Percentiles rank a stretch among this genome's conserved stretches.
These are phyloP conservation scores for Gymnoscopelus braueri DNA, from an alignment of 2,797 vertebrate species.

Conservation along the genomic window DNA sequence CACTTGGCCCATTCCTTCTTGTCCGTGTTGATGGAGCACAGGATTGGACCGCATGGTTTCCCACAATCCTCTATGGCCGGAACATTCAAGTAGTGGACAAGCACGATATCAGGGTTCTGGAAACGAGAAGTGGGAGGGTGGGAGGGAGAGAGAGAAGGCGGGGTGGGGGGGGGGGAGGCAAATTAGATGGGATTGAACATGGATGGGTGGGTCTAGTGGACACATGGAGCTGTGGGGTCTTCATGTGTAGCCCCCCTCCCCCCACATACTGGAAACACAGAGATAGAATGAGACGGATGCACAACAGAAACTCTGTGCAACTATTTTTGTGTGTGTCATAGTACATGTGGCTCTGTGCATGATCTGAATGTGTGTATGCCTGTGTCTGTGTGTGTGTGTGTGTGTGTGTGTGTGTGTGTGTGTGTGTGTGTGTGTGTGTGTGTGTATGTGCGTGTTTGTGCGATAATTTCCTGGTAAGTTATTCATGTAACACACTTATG, in stretches of 20 bases:
- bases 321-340: too few species aligned
- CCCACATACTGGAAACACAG: too few species aligned
- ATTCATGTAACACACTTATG: slow-evolving; percentile 72
- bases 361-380: slow-evolving; percentile 49
- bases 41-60: slow-evolving; percentile 96
- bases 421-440: slow-evolving; percentile 48
- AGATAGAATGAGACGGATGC: too few species aligned
- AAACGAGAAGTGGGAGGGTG: slow-evolving; percentile 21
- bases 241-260: too few species aligned
- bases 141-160: slow-evolving; percentile 6
- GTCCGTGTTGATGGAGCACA: slow-evolving; percentile 99
- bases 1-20: slow-evolving; percentile 99
- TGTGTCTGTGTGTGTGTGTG: slow-evolving; percentile 18
- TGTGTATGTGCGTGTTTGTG: slow-evolving; percentile 42
- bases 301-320: too few species aligned
- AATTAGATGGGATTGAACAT: slow-evolving; percentile 23
- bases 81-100: slow-evolving; percentile 99
- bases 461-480: slow-evolving; percentile 59
- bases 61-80: slow-evolving; percentile 99
- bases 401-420: slow-evolving; percentile 21
- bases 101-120: slow-evolving; percentile 98
- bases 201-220: not conserved
- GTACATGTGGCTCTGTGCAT: slow-evolving; percentile 11
- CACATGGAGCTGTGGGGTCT: too few species aligned
- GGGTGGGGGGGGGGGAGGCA: not conserved